Base-by-base conservation (phyloP, 2,888 invertebrate species). In the Drosophila falleni region DNA sequence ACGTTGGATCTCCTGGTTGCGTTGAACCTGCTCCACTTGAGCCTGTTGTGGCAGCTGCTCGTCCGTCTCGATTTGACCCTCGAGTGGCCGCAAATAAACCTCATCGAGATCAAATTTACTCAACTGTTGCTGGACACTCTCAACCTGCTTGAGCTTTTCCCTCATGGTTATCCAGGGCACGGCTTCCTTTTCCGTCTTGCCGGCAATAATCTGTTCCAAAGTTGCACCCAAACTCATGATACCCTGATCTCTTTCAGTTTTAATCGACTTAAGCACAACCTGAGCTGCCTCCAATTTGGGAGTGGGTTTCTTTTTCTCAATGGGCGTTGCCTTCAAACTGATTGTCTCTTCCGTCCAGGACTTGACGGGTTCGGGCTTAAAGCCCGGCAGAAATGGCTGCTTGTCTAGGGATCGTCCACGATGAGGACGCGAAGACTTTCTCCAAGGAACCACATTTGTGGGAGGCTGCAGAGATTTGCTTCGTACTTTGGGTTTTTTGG, bases 261-360 rank as follows among this genome's bases (percentile, higher is more conserved):
- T 94, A 5, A 93, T 94, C 87, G 94, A 94, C 93, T 90, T 93
- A 23, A 92, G 91, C 50, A 89, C 91, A 53, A 94, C 93, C 47
- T 93, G 92, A 71, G 94, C 94, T 37, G 93, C 88, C 78, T 94
- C 93, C 56, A 93, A 90, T 71, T 93, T 92, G 75, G 94, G 94
- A 74, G 94, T 93, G 53, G 94, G 94, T 73, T 92, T 92, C 80
- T 92, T 92, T 72, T 91, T 91, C 63, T 93, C 93, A 50, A 93
- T 93, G 80, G 94, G 95, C 0, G 95, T 93, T 2, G 95, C 95
- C 79, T 95, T 95, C 29, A 95, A 89, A 42, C 91, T 93, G 15
- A 95, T 93, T 75, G 94, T 94, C 91, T 96, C 95, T 84, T 96
- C 94, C 3, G 95, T 96, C 95, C 95, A 95, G 10, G 95, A 94